Evolutionary conservation across 2,797 vertebrate species (phyloP), one percentile per base, ranked within the genome.

Genomic region (Falco cherrug): DNA sequence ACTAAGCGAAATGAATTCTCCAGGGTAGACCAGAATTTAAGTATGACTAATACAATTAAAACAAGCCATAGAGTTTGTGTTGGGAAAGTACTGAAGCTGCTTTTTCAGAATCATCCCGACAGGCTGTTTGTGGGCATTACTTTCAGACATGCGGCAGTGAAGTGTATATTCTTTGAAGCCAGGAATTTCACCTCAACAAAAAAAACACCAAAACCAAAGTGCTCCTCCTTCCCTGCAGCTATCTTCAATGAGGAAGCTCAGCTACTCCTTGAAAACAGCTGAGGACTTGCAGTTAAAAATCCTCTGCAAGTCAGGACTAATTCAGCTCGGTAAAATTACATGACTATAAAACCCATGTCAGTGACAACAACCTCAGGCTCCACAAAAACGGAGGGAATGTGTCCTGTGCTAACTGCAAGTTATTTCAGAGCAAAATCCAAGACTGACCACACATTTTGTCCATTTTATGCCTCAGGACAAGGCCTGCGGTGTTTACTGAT

Each of bases 371-470:
- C 77, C 56, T 64, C 2, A 2, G 51, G 35, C 20, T 78, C 25
- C 31, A 22, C 14, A 65, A 45, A 64, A 73, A 43, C 0, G 6
- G 54, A 69, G 10, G 29, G 25, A 56, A 28, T 19, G 13, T 1
- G 6, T 5, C 1, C 4, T 67, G 28, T 21, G 56, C 60, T n/a
- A 81, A 59, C 6, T 35, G 18, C 35, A 60, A 0, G 0, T 33
- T 33, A 81, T 47, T 93, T 64, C 59, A 31, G n/a, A 76, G 48
- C 25, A 48, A 85, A 95, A 67, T 64, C 61, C 51, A 80, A 41
- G n/a, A 24, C 0, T 0, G 69, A 69, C 83, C 83, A 87, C 75
- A 50, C 29, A 33, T 60, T 84, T 70, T 63, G 51, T n/a, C 28
- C 5, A 1, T 67, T 47, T 41, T 26, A 10, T 1, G 29, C 54